Base-by-base conservation (phyloP, 2,888 invertebrate genomes). In the Netelia inedita region DNA sequence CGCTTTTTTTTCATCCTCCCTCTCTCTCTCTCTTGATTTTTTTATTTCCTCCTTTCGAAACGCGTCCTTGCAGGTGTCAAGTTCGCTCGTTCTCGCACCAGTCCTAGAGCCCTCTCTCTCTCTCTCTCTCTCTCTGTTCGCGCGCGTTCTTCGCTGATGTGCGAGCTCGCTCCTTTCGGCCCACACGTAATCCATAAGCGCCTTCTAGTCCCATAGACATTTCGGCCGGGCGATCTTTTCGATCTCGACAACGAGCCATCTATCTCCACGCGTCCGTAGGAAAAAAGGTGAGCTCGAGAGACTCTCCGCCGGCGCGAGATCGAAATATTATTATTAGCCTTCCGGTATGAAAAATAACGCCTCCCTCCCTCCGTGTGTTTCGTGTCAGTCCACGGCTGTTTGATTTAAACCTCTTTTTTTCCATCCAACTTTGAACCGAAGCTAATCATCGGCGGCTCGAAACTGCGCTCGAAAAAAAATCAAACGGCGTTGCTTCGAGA, bases 21-120 rank as follows among this genome's bases (percentile, higher is more conserved):
- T 92, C 88, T 83, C 69, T 72, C n/a, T 78, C 35, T 53, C 53
- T 72, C 71, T 28, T 73, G 90, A 92, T 88, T 87, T 80, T 89
- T 89, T 91, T 91, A 91, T 92, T 93, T 93, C 93, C 92, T 93
- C 92, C 93, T 93, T 93, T 93, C 93, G 91, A 93, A 93, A 93
- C 87, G 90, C 90, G 93, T 92, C 93, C 93, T 93, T 93, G 93
- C 87, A 89, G 92, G 91, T 93, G 93, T 93, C 93, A 93, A 93
- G 93, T 93, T 93, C 93, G 92, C 89, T 88, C 89, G 85, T 83
- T 85, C 80, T 81, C 82, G 41, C 71, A 35, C 65, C 57, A 59
- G 19, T 16, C 76, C 53, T 11, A 43, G 68, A 59, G 69, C 53
- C 86, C 83, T 68, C 71, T 66, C 61, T 61, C 61, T 55, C 68